A percentile compares a stretch with the other conserved stretches of the same genome.
These are phyloP conservation scores for Ctenosaura bakeri DNA, from an alignment of 2,797 vertebrate species.

Conservation along the genomic window DNA sequence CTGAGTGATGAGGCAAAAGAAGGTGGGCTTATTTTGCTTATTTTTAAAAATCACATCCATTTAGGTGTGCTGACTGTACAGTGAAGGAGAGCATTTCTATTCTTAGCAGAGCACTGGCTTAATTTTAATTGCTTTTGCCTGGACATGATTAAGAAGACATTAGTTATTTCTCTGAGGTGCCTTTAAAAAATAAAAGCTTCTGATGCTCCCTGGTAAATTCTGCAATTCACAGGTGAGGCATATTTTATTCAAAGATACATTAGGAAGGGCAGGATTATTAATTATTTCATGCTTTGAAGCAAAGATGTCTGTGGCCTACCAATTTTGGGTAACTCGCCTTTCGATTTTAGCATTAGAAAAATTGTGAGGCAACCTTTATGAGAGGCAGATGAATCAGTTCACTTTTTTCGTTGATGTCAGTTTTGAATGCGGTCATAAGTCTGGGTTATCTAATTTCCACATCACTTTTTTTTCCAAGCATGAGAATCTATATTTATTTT, in stretches of 20 bases:
- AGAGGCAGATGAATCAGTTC: no score
- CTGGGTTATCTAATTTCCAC: no score
- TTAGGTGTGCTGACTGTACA: background rate
- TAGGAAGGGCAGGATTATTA: background rate
- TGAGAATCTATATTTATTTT: no score
- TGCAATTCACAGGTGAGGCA: conserved; percentile 29
- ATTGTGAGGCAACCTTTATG: background rate
- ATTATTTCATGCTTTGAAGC: conserved; percentile 26
- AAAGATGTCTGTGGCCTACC: background rate
- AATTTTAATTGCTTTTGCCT: conserved; percentile 55
- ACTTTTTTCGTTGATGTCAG: no score
- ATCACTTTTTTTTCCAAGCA: no score
- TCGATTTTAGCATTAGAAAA: conserved; percentile 13
- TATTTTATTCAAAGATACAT: conserved; percentile 24
- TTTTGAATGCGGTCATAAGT: no score
- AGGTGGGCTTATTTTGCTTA: conserved; percentile 46
- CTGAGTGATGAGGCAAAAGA: conserved; percentile 24
- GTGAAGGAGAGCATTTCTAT: conserved; percentile 36
- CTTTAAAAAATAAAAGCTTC: conserved; percentile 45
- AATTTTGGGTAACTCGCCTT: background rate
- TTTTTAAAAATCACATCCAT: background rate
- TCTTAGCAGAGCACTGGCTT: background rate
- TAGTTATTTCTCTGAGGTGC: conserved; percentile 19
- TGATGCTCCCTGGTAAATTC: conserved; percentile 49
- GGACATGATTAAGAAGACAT: conserved; percentile 42